Evolutionary conservation across 1,140 invertebrate genomes (phyloP).

Genomic region (Polypedilum pembai): DNA sequence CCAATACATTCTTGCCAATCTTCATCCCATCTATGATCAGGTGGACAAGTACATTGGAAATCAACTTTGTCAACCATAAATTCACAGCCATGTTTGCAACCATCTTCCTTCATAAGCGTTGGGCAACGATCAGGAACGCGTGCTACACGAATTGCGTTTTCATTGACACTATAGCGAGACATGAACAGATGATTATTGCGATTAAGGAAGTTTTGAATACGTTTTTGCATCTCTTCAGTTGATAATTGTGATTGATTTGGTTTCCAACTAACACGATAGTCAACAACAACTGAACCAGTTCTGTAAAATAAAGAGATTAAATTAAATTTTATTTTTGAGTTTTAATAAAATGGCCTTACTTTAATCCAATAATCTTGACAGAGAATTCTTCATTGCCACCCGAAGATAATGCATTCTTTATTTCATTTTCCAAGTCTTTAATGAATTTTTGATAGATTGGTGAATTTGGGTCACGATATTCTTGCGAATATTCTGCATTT

Average conservation of each 20-base stretch:
- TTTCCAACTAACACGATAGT: conserved; percentile 56
- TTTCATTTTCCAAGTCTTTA: conserved; percentile 48
- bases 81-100: conserved; percentile 66
- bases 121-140: conserved; percentile 65
- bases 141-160: conserved; percentile 44
- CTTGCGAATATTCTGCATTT: conserved; percentile 53
- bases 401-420: conserved; percentile 48
- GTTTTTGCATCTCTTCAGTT: conserved; percentile 46
- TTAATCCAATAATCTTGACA: conserved; percentile 58
- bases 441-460: conserved; percentile 54
- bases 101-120: conserved; percentile 53
- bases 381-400: conserved; percentile 47
- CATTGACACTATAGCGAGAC: conserved; percentile 48
- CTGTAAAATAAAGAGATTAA: conserved; percentile 43
- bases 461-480: conserved; percentile 52
- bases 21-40: conserved; percentile 44
- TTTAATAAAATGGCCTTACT: conserved; percentile 36
- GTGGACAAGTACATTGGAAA: conserved; percentile 66
- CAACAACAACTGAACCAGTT: conserved; percentile 54
- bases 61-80: conserved; percentile 56
- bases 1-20: conserved; percentile 45
- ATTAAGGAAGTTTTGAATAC: conserved; percentile 45
- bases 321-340: conserved; percentile 31
- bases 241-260: conserved; percentile 47
- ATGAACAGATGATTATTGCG: conserved; percentile 47